A percentile compares a stretch with the other conserved stretches of the same genome.
Evolutionary conservation across 2,888 invertebrate genomes (phyloP).

Genomic region (Chaetogeoica ovagalla): DNA sequence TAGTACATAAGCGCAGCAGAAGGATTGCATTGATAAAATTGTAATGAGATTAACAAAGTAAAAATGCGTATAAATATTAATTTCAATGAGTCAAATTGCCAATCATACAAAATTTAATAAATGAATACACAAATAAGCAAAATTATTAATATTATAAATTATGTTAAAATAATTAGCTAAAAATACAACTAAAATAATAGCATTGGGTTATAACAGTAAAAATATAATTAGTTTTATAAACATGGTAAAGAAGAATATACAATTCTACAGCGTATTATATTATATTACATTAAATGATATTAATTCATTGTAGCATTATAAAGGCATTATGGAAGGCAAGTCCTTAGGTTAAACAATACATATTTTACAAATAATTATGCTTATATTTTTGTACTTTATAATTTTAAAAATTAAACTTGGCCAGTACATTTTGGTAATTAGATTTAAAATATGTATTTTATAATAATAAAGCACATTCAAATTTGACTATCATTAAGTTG

Average conservation of each 20-base stretch:
- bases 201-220: slow-evolving; percentile 27
- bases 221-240: slow-evolving; percentile 16
- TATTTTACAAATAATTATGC: background rate
- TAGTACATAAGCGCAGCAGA: slow-evolving; percentile 10
- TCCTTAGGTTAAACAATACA: slow-evolving; percentile 15
- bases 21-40: background rate
- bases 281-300: slow-evolving; percentile 5
- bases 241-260: background rate
- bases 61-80: background rate
- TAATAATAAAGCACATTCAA: slow-evolving; percentile 3
- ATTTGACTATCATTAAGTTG: slow-evolving; percentile 42
- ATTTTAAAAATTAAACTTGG: slow-evolving; percentile 13
- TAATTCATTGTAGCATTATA: slow-evolving; percentile 27
- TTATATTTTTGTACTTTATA: background rate
- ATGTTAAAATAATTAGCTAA: slow-evolving; percentile 11
- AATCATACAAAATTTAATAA: background rate
- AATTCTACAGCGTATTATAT: slow-evolving; percentile 27
- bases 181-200: slow-evolving; percentile 33
- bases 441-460: slow-evolving; percentile 12
- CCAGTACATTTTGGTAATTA: slow-evolving; percentile 14
- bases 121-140: slow-evolving; percentile 10
- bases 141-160: slow-evolving; percentile 1
- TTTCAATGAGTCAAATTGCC: slow-evolving; percentile 29
- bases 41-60: background rate
- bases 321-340: slow-evolving; percentile 33